A percentile compares a stretch with the other conserved stretches of the same genome.
Evolutionary conservation across 2,888 invertebrate species (phyloP).

Genomic region (Caenorhabditis sulstoni): DNA sequence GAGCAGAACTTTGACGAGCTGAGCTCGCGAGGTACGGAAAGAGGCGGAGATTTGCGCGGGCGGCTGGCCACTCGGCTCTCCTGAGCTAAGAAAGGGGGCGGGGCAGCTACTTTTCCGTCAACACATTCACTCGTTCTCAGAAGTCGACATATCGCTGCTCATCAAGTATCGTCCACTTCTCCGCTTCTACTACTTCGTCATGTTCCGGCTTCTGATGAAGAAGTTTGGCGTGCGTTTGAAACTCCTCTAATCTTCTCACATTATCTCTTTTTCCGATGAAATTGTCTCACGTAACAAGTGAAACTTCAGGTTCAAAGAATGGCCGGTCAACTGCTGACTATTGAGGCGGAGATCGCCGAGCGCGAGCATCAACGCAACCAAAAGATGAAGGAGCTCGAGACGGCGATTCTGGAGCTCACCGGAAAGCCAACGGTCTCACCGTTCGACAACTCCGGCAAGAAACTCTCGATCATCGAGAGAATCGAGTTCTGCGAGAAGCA

Average conservation of each 20-base stretch:
- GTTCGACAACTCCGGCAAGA: slow-evolving; percentile 51
- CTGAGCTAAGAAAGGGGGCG: not conserved
- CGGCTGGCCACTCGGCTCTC: no score
- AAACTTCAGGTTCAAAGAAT: slow-evolving; percentile 67
- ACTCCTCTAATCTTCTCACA: not conserved
- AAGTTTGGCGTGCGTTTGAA: slow-evolving; percentile 48
- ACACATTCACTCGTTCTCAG: slow-evolving; percentile 21
- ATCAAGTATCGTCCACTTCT: slow-evolving; percentile 72
- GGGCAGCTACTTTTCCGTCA: not conserved
- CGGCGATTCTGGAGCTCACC: slow-evolving; percentile 47
- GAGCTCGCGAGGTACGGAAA: slow-evolving; percentile 36
- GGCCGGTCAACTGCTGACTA: slow-evolving; percentile 72
- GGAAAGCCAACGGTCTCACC: slow-evolving; percentile 61
- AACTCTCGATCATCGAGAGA: slow-evolving; percentile 46
- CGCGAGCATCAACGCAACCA: slow-evolving; percentile 70
- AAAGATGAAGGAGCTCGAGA: slow-evolving; percentile 69
- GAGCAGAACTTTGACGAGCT: slow-evolving; percentile 53
- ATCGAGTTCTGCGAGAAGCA: slow-evolving; percentile 59
- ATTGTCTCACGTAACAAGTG: not conserved
- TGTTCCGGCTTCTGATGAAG: slow-evolving; percentile 67
- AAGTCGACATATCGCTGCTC: slow-evolving; percentile 63
- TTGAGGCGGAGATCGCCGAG: slow-evolving; percentile 73
- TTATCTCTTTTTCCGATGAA: not conserved
- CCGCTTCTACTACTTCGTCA: slow-evolving; percentile 72
- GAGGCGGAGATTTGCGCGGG: no score